phyloP scores from a whole-genome alignment of 2,113 vertebrate genomes.

The Poeciliopsis prolifica region DNA sequence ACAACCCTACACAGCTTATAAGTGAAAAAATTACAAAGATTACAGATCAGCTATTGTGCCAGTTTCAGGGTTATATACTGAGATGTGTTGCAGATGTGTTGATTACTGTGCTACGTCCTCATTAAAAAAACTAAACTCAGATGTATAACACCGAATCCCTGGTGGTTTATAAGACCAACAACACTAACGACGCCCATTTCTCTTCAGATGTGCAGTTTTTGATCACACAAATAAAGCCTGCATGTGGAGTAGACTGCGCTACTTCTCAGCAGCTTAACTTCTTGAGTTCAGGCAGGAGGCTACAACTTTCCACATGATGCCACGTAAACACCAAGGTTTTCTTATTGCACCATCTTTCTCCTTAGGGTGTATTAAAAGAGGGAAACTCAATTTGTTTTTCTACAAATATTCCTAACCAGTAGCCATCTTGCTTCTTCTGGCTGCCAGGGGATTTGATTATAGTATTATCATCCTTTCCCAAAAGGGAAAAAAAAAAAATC shows the following conservation, averaged over 20 bases:
- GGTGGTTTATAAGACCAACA: neutral
- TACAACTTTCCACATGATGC: neutral
- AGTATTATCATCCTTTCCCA: too few relatives aligned
- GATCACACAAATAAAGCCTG: neutral
- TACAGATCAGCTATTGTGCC: neutral
- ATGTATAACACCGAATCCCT: neutral
- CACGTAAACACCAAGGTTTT: neutral
- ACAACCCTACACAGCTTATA: neutral
- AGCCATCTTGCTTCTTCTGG: too few relatives aligned
- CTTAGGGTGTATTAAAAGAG: too few relatives aligned
- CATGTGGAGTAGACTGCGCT: neutral
- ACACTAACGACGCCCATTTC: neutral
- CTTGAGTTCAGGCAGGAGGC: conserved; percentile 2
- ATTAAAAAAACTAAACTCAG: neutral
- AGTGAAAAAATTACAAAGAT: neutral
- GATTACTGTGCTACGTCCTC: neutral
- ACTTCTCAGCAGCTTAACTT: neutral
- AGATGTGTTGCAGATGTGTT: neutral
- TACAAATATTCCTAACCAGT: too few relatives aligned
- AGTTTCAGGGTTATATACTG: neutral
- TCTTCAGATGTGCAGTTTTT: neutral
- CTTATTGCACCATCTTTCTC: neutral
- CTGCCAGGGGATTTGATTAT: too few relatives aligned
- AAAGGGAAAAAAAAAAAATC: neutral
- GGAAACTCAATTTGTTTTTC: too few relatives aligned